These are phyloP conservation scores for Neostethus bicornis DNA, from an alignment of 2,797 vertebrate genomes.

Conservation along the genomic window DNA sequence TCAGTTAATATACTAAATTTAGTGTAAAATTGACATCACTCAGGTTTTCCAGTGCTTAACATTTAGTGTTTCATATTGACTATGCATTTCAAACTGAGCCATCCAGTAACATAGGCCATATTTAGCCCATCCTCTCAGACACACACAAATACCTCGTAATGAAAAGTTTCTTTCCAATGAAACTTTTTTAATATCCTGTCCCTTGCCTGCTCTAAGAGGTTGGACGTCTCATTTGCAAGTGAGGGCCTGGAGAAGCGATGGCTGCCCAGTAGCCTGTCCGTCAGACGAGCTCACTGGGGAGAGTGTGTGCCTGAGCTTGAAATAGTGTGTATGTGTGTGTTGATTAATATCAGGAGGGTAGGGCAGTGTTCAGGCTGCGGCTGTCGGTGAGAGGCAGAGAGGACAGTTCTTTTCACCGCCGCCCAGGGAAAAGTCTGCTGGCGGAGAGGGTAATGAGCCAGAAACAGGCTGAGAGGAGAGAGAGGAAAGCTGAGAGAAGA, in stretches of 20 bases:
- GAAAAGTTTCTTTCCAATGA: slow-evolving; percentile 60
- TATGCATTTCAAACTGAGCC: slow-evolving; percentile 14
- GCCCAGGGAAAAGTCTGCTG: slow-evolving; percentile 80
- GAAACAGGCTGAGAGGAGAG: slow-evolving; percentile 74
- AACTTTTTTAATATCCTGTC: slow-evolving; percentile 70
- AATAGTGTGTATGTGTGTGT: slow-evolving; percentile 53
- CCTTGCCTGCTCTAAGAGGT: slow-evolving; percentile 55
- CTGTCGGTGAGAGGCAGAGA: slow-evolving; percentile 69
- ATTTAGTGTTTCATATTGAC: background rate
- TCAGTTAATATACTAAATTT: too few species aligned
- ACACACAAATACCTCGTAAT: slow-evolving; percentile 30
- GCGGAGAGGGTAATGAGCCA: slow-evolving; percentile 82
- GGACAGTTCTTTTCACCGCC: slow-evolving; percentile 80
- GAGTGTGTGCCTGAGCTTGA: slow-evolving; percentile 42
- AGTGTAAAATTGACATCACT: too few species aligned
- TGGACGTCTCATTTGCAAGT: slow-evolving; percentile 75
- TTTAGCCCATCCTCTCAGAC: slow-evolving; percentile 19
- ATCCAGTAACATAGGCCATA: slow-evolving; percentile 3
- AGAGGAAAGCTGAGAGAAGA: slow-evolving; percentile 62
- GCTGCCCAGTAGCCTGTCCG: slow-evolving; percentile 69
- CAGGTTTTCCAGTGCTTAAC: background rate
- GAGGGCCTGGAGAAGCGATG: slow-evolving; percentile 61
- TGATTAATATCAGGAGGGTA: slow-evolving; percentile 82
- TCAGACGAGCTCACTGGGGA: slow-evolving; percentile 64
- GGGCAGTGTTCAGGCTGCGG: slow-evolving; percentile 68